Percentiles rank a stretch among this genome's conserved stretches.
These are phyloP conservation scores for Mormoops blainvillei DNA, from an alignment of 2,113 vertebrate genomes.

Conservation along the genomic window DNA sequence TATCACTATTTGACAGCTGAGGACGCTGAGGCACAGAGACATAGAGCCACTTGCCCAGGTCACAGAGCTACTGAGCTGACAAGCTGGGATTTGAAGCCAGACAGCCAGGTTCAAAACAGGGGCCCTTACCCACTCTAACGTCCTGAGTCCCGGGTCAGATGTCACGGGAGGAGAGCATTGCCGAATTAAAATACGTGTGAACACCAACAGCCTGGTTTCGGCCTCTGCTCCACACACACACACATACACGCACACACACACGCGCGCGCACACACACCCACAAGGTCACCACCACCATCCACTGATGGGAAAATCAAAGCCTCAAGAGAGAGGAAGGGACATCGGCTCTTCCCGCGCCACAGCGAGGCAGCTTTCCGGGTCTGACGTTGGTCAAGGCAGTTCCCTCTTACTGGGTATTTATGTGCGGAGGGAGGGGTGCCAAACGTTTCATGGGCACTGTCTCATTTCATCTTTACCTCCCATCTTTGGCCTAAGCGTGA, in stretches of 20 bases:
- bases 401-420: rapidly evolving
- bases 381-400: not conserved
- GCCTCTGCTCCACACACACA: not conserved
- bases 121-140: not conserved
- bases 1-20: not conserved
- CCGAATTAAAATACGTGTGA: not conserved
- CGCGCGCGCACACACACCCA: not conserved
- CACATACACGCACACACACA: too few species aligned
- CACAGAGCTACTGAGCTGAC: not conserved
- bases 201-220: not conserved
- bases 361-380: not conserved
- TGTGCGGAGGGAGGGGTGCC: too few species aligned
- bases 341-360: not conserved
- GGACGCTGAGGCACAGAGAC: not conserved
- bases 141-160: not conserved
- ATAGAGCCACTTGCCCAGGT: not conserved
- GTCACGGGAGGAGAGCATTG: not conserved
- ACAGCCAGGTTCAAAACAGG: not conserved
- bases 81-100: not conserved
- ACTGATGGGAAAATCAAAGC: not conserved
- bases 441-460: not conserved
- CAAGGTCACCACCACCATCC: not conserved
- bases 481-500: not conserved
- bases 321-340: not conserved
- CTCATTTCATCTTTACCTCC: not conserved